Evolutionary conservation across 2,888 invertebrate species (phyloP), one percentile per base, ranked within the genome.

Genomic region (Drepanosiphum platanoidis): DNA sequence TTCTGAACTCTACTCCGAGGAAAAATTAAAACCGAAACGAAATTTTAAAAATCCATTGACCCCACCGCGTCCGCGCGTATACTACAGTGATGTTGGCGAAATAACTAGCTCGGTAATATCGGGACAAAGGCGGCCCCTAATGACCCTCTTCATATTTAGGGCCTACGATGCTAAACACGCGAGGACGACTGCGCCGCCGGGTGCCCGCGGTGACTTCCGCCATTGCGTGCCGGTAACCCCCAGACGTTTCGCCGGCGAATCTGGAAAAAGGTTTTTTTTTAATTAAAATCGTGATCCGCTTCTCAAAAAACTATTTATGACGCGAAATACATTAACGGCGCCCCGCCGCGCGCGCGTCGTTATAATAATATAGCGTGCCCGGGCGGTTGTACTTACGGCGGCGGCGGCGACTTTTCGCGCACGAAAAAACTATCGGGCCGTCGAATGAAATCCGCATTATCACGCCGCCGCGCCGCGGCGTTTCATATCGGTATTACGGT

Each of bases 291-390:
- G 78, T 32, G 78, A 66, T 66, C 42, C 8, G 32, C 32, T 32
- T 79, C 5, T n/a, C 15, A 32, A 42, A 79, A 64, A 78, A 66
- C 66, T n/a, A 66, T 79, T 79, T 66, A 66, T 34, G 66, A 66
- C 32, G 22, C 32, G n/a, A 79, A 79, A 42, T 66, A 46, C 42
- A 78, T 78, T 66, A 66, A 64, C 77, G 77, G n/a, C 13, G 11
- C 39, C 64, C 64, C 64, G 78, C 27, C 39, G 42, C 15, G 64
- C 39, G 64, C 42, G n/a, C n/a, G n/a, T 39, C n/a, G 32, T 34
- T 58, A 36, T n/a, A n/a, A n/a, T n/a, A n/a, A n/a, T n/a, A 46
- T 42, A 61, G 64, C 30, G 8, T 8, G n/a, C 13, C 11, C 2
- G 8, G 27, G 27, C 22, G 32, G 13, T 46, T 27, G 77, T 27